Evolutionary conservation across 2,888 invertebrate species (phyloP), one percentile per base, ranked within the genome.

Genomic region (Dyspetes luteomarginatus): DNA sequence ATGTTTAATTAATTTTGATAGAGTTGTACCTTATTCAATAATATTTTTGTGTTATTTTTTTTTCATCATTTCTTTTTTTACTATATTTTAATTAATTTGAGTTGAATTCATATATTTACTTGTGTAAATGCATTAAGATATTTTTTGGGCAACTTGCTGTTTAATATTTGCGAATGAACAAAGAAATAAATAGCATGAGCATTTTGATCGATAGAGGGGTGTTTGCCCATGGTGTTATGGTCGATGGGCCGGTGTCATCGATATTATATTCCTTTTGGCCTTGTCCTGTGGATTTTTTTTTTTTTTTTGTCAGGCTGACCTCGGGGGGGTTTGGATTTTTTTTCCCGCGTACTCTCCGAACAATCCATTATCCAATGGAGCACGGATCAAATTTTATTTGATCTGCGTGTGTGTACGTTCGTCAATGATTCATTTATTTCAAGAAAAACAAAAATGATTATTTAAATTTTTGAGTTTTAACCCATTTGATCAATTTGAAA

Each of bases 1-100:
- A n/a, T n/a, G n/a, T n/a, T n/a, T n/a, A n/a, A n/a, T n/a, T n/a
- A n/a, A n/a, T n/a, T n/a, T n/a, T n/a, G n/a, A n/a, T n/a, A n/a
- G n/a, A n/a, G n/a, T n/a, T n/a, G n/a, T n/a, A n/a, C n/a, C n/a
- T n/a, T n/a, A n/a, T n/a, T n/a, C n/a, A n/a, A n/a, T n/a, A n/a
- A n/a, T n/a, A n/a, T n/a, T n/a, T n/a, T n/a, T n/a, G n/a, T n/a
- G n/a, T n/a, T n/a, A n/a, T n/a, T n/a, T n/a, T n/a, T n/a, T n/a
- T n/a, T n/a, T n/a, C n/a, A n/a, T n/a, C n/a, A n/a, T n/a, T n/a
- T n/a, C n/a, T n/a, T n/a, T n/a, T n/a, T n/a, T n/a, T n/a, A n/a
- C n/a, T n/a, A n/a, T n/a, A n/a, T n/a, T n/a, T n/a, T 9, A 56
- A 56, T 56, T 24, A 56, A 56, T 56, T n/a, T 22, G 15, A 9